These are phyloP conservation scores for Lota lota DNA, from an alignment of 2,113 vertebrate genomes.

Conservation along the genomic window DNA sequence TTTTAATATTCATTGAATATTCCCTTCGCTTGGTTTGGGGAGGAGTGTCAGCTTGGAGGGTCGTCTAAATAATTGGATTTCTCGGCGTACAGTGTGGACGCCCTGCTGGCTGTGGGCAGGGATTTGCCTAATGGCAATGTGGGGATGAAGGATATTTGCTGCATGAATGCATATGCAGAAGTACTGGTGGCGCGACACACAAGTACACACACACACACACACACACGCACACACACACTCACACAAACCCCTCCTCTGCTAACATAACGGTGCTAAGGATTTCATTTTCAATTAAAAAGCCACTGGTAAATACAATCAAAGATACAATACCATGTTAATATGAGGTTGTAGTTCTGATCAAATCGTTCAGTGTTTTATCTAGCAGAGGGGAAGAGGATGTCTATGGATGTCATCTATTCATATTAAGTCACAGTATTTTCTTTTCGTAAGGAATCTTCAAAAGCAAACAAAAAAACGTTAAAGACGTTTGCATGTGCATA, in stretches of 20 bases:
- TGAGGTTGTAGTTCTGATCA: background rate
- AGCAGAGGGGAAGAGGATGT: too few species aligned
- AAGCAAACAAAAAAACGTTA: too few species aligned
- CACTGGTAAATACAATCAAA: background rate
- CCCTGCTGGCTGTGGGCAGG: constrained; percentile 15
- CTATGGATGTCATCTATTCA: too few species aligned
- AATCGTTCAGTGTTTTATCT: background rate
- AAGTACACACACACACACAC: background rate
- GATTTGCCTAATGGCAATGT: constrained; percentile 20
- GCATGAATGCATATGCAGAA: constrained; percentile 28
- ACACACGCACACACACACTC: constrained; percentile 6
- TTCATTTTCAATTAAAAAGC: background rate
- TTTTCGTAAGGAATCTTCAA: background rate
- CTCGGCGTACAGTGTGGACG: constrained; percentile 15
- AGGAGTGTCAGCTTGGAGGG: background rate
- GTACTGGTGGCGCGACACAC: background rate
- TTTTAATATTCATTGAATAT: constrained; percentile 11
- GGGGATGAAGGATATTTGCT: constrained; percentile 30
- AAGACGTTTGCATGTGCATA: background rate
- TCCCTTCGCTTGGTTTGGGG: constrained; percentile 4
- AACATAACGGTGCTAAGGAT: background rate
- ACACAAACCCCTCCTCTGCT: constrained; percentile 2
- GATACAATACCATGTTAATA: too few species aligned
- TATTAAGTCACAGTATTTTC: background rate
- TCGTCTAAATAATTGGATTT: constrained; percentile 32